phyloP scores from a whole-genome alignment of 2,888 invertebrate genomes.

The Rapana venosa region DNA sequence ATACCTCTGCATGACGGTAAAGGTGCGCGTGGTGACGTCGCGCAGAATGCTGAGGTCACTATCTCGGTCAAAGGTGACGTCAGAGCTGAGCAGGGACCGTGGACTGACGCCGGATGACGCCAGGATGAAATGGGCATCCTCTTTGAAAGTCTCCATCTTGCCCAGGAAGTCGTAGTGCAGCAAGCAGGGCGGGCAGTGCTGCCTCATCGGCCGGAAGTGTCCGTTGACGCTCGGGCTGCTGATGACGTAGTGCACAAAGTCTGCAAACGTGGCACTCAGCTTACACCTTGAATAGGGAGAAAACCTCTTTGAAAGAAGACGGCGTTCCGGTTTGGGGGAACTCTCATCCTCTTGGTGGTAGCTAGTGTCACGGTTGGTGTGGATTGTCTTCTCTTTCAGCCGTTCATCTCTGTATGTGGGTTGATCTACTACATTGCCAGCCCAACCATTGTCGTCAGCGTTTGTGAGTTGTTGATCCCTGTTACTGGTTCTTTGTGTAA shows the following conservation, averaged over 20 bases:
- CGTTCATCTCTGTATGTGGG: no score
- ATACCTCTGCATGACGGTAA: background rate
- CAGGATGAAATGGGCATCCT: slow-evolving; percentile 19
- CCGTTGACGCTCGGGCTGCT: background rate
- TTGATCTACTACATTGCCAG: no score
- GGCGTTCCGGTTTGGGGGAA: background rate
- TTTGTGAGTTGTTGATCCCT: no score
- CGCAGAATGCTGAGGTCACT: slow-evolving; percentile 41
- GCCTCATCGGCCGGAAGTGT: slow-evolving; percentile 33
- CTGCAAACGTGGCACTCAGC: slow-evolving; percentile 16
- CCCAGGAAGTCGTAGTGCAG: slow-evolving; percentile 28
- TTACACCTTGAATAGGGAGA: background rate
- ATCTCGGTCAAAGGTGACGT: slow-evolving; percentile 26
- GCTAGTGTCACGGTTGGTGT: no score
- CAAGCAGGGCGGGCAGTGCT: slow-evolving; percentile 16
- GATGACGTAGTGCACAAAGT: slow-evolving; percentile 30
- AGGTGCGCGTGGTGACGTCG: slow-evolving; percentile 28
- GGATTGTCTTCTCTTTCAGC: no score
- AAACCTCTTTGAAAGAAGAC: background rate
- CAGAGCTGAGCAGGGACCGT: background rate
- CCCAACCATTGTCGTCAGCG: no score
- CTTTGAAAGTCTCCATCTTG: slow-evolving; percentile 33
- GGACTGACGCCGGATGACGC: background rate
- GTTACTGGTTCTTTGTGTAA: no score
- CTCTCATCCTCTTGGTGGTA: background rate